These are phyloP conservation scores for Pangasianodon hypophthalmus DNA, from an alignment of 2,113 vertebrate species.

Conservation along the genomic window DNA sequence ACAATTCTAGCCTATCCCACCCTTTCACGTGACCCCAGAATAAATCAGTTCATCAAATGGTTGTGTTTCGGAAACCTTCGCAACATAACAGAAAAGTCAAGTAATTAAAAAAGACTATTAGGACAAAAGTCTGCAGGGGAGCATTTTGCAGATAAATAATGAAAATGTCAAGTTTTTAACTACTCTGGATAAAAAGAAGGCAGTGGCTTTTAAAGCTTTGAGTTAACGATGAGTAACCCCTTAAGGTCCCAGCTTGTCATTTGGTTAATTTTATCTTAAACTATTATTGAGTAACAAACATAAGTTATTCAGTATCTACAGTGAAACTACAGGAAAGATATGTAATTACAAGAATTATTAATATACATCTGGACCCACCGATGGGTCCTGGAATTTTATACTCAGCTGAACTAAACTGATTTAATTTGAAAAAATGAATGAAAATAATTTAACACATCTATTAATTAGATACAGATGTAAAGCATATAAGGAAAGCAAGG, in stretches of 20 bases:
- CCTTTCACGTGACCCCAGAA: constrained; percentile 57
- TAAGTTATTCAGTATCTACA: neutral
- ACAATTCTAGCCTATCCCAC: constrained; percentile 58
- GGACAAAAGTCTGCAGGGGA: constrained; percentile 5
- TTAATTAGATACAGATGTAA: neutral
- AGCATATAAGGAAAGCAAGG: neutral
- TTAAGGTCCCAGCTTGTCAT: neutral
- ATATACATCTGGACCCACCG: neutral
- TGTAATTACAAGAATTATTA: neutral
- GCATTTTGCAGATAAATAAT: constrained; percentile 8
- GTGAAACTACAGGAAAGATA: neutral
- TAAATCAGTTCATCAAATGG: constrained; percentile 54
- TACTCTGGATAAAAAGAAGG: neutral
- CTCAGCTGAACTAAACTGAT: neutral
- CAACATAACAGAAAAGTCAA: constrained; percentile 10
- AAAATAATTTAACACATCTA: neutral
- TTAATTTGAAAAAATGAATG: neutral
- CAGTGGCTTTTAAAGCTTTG: neutral
- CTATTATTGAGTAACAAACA: neutral
- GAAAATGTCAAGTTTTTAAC: neutral
- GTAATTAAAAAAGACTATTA: constrained; percentile 5
- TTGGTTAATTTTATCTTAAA: neutral
- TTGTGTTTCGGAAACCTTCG: neutral
- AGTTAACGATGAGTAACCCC: neutral
- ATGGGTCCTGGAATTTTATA: neutral